A percentile compares a stretch with the other conserved stretches of the same genome.
phyloP scores from a whole-genome alignment of 2,888 invertebrate genomes.

The Torymus tubicola region DNA sequence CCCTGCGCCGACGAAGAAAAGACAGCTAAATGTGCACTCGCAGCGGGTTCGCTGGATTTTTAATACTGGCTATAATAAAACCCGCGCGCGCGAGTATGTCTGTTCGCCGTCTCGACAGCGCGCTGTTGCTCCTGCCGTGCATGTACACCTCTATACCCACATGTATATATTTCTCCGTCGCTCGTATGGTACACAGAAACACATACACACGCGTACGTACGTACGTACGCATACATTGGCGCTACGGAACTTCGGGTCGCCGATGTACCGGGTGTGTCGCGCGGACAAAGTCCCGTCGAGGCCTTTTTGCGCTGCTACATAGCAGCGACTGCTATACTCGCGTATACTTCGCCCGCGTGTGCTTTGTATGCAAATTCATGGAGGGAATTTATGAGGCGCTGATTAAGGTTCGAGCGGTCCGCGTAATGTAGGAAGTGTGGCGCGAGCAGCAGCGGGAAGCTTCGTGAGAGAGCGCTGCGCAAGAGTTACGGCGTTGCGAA shows the following conservation, averaged over 20 bases:
- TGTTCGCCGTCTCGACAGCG: conserved; percentile 29
- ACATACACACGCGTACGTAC: background rate
- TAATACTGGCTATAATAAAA: conserved; percentile 39
- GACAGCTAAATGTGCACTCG: conserved; percentile 8
- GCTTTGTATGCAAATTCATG: conserved; percentile 17
- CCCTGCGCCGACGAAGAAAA: conserved; percentile 2
- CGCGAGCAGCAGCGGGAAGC: background rate
- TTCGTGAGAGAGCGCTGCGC: background rate
- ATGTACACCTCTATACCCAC: background rate
- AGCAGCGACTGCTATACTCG: background rate
- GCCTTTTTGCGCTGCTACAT: too few relatives aligned
- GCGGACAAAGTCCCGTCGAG: too few relatives aligned
- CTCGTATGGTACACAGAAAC: too few relatives aligned
- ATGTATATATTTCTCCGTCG: background rate
- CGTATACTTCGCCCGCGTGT: background rate
- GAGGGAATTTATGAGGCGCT: conserved; percentile 28
- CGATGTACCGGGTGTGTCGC: conserved; percentile 32
- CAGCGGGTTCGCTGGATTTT: conserved; percentile 16
- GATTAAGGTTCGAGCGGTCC: conserved; percentile 15
- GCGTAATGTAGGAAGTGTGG: conserved; percentile 3
- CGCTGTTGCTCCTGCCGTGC: background rate
- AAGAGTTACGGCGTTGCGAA: background rate
- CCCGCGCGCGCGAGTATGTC: conserved; percentile 1
- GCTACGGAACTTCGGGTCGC: background rate
- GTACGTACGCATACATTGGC: too few relatives aligned